Evolutionary conservation across 1,140 invertebrate species (phyloP).

Genomic region (Onthophagus taurus): DNA sequence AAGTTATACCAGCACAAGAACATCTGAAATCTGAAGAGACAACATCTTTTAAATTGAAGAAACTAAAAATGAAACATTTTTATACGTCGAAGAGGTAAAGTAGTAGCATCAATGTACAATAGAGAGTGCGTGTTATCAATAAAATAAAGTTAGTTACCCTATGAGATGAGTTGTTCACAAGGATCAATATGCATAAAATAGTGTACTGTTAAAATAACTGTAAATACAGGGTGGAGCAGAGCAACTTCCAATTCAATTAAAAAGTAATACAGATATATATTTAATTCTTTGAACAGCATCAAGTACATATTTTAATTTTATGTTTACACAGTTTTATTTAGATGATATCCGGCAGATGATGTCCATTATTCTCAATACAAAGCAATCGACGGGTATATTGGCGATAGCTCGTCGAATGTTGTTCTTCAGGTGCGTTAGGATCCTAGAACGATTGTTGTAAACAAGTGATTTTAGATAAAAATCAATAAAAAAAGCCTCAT

Average conservation of each 20-base stretch:
- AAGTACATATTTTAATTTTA: not conserved
- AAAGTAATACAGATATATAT: not conserved
- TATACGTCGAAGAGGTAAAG: no score
- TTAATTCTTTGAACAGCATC: constrained; percentile 2
- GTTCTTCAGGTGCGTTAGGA: not conserved
- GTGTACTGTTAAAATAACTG: no score
- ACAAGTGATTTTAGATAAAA: constrained; percentile 1
- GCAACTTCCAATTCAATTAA: constrained; percentile 3
- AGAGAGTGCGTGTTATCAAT: no score
- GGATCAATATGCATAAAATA: no score
- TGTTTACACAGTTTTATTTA: constrained; percentile 2
- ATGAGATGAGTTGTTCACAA: no score
- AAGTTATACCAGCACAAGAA: no score
- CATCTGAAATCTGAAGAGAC: no score
- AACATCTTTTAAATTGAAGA: no score
- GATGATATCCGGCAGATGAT: constrained; percentile 2
- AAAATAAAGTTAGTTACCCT: no score
- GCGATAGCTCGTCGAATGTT: constrained; percentile 5
- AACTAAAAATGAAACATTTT: no score
- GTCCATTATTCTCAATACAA: not conserved
- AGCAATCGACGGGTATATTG: not conserved
- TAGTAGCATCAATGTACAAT: no score
- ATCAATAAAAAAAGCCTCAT: no score
- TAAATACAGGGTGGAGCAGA: constrained; percentile 6
- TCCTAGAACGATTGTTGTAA: constrained; percentile 1